These are phyloP conservation scores for Dufourea novaeangliae DNA, from an alignment of 1,140 invertebrate species.

Conservation along the genomic window DNA sequence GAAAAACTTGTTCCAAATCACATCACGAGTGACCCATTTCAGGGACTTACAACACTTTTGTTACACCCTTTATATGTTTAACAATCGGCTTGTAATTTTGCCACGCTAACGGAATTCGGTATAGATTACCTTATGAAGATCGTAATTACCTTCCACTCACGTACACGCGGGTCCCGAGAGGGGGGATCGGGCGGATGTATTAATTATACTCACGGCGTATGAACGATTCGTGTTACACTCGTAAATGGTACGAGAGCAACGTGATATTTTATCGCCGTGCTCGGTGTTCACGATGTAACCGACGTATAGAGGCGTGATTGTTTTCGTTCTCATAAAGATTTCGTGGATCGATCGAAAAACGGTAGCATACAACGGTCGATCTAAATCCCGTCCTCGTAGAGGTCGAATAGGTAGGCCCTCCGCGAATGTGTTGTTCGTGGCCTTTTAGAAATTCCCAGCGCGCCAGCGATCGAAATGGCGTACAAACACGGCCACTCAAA, in stretches of 20 bases:
- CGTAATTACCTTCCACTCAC: conserved; percentile 9
- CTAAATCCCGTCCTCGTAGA: not conserved
- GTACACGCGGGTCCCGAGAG: not conserved
- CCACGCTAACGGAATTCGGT: conserved; percentile 31
- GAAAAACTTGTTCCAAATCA: too few species aligned
- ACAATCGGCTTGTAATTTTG: conserved; percentile 8
- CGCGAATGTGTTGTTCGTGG: not conserved
- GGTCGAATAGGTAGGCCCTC: not conserved
- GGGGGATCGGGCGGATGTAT: not conserved
- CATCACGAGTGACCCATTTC: too few species aligned
- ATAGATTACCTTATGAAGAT: conserved; percentile 2
- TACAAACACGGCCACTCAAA: conserved; percentile 17
- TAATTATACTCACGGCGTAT: not conserved
- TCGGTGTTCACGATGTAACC: too few species aligned
- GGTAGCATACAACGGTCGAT: too few species aligned
- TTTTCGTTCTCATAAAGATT: not conserved
- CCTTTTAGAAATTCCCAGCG: conserved; percentile 24
- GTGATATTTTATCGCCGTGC: not conserved
- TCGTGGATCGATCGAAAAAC: not conserved
- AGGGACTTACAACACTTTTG: too few species aligned
- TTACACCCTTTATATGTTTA: too few species aligned
- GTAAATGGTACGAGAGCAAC: not conserved
- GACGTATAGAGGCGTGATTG: not conserved
- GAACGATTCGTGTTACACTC: not conserved
- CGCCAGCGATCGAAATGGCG: not conserved